Percentiles rank a stretch among this genome's conserved stretches.
phyloP scores from a whole-genome alignment of 23 tunicate species.

The Halocynthia aurantium region DNA sequence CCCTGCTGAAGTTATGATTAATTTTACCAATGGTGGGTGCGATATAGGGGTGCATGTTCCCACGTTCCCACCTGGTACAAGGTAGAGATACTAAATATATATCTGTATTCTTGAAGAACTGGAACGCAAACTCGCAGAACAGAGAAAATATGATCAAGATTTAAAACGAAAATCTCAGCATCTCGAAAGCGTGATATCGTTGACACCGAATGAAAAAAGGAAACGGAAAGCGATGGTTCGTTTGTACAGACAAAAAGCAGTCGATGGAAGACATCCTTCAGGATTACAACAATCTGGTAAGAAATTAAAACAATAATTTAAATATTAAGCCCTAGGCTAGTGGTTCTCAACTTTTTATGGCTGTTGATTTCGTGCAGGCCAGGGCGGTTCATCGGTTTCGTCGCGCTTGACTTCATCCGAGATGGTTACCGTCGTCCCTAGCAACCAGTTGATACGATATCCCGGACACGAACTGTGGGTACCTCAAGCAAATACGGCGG shows the following conservation, averaged over 20 bases:
- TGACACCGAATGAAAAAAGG: constrained; percentile 72
- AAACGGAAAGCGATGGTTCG: constrained; percentile 40
- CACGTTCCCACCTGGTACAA: too few species aligned
- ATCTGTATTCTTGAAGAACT: constrained; percentile 29
- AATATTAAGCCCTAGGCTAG: not conserved
- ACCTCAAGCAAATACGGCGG: not conserved
- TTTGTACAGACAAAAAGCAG: constrained; percentile 68
- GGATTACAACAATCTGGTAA: constrained; percentile 13
- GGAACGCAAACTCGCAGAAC: constrained; percentile 73
- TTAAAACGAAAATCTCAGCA: constrained; percentile 73
- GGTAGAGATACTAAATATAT: too few species aligned
- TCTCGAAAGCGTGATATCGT: constrained; percentile 41
- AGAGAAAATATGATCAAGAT: constrained; percentile 69
- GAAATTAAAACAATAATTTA: too few species aligned
- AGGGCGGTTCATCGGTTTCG: not conserved
- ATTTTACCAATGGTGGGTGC: too few species aligned
- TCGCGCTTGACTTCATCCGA: constrained; percentile 11
- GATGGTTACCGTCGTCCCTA: constrained; percentile 3
- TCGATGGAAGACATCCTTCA: constrained; percentile 39
- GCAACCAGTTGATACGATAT: constrained; percentile 11
- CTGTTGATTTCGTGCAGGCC: not conserved
- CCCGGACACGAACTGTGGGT: constrained; percentile 17
- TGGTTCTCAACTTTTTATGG: not conserved
- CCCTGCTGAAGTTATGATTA: too few species aligned
- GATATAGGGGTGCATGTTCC: too few species aligned